Percentiles rank a stretch among this genome's conserved stretches.
These are phyloP conservation scores for Stratiomys singularior DNA, from an alignment of 2,888 invertebrate species.

Conservation along the genomic window DNA sequence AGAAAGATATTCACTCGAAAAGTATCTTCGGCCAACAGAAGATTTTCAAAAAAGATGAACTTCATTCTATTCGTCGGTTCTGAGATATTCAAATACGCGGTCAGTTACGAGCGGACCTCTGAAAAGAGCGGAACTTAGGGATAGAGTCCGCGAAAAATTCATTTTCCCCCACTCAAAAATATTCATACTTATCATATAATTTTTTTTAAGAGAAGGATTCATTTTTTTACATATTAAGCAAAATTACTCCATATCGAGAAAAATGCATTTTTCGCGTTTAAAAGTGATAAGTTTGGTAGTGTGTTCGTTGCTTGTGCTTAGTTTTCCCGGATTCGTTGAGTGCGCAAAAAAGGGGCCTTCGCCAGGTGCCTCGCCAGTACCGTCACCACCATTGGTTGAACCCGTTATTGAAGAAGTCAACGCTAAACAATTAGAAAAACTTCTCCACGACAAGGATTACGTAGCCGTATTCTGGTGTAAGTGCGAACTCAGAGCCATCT, in stretches of 20 bases:
- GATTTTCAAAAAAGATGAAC: conserved; percentile 31
- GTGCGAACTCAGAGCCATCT: conserved; percentile 65
- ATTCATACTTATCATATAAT: conserved; percentile 23
- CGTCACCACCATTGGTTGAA: conserved; percentile 68
- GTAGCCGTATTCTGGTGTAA: conserved; percentile 97
- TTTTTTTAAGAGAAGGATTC: conserved; percentile 44
- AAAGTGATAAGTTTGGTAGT: conserved; percentile 64
- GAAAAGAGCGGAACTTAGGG: conserved; percentile 66
- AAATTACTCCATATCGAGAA: conserved; percentile 41
- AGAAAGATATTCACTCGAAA: neutral
- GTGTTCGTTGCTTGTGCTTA: conserved; percentile 64
- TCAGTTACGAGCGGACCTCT: conserved; percentile 68
- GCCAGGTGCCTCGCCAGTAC: conserved; percentile 61
- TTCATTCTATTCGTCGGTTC: conserved; percentile 46
- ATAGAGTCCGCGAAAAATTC: conserved; percentile 65
- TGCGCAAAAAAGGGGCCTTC: conserved; percentile 62
- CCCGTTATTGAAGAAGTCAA: conserved; percentile 93
- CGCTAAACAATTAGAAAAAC: conserved; percentile 89
- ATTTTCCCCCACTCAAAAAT: conserved; percentile 52
- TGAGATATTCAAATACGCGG: conserved; percentile 55
- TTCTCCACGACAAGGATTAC: conserved; percentile 91
- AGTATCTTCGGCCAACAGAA: neutral
- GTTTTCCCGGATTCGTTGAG: conserved; percentile 65
- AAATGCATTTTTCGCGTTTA: conserved; percentile 65
- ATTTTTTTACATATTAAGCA: conserved; percentile 47